phyloP scores from a whole-genome alignment of 2,888 invertebrate genomes.

The Chydorus sphaericus region DNA sequence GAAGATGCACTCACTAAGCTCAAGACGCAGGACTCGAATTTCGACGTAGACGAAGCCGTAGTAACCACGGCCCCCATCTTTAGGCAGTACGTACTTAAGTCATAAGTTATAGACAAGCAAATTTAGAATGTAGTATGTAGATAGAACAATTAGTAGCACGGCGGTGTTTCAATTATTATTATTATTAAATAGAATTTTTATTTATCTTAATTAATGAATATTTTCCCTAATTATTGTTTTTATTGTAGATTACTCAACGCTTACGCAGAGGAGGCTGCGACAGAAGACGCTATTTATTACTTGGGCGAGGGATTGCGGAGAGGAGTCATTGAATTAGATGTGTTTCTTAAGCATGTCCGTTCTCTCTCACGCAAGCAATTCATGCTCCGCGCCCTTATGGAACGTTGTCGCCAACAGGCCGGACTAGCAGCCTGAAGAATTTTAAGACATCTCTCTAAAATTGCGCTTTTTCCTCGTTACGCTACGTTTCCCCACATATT shows the following conservation, averaged over 20 bases:
- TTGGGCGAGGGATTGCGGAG: slow-evolving; percentile 87
- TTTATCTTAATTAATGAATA: background rate
- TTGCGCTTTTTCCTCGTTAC: too few relatives aligned
- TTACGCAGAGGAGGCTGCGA: slow-evolving; percentile 93
- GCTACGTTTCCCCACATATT: too few relatives aligned
- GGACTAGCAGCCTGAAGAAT: slow-evolving; percentile 35
- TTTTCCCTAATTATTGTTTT: background rate
- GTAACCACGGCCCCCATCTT: slow-evolving; percentile 90
- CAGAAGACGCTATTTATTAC: slow-evolving; percentile 96
- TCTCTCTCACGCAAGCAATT: slow-evolving; percentile 91
- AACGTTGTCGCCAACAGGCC: slow-evolving; percentile 90
- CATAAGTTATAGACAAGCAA: too few relatives aligned
- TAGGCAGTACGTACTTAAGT: slow-evolving; percentile 56
- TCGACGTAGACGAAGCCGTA: slow-evolving; percentile 92
- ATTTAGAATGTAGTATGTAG: too few relatives aligned
- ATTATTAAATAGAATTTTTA: slow-evolving; percentile 6
- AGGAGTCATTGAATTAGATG: slow-evolving; percentile 85
- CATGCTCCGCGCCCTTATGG: slow-evolving; percentile 85
- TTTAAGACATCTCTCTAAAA: too few relatives aligned
- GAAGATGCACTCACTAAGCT: slow-evolving; percentile 61
- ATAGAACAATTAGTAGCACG: too few relatives aligned
- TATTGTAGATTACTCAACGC: slow-evolving; percentile 64
- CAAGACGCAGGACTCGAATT: slow-evolving; percentile 52
- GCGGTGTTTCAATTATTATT: too few relatives aligned
- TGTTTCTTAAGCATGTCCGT: slow-evolving; percentile 91